phyloP scores from a whole-genome alignment of 2,888 invertebrate species.

The Epirrhoe tristata region DNA sequence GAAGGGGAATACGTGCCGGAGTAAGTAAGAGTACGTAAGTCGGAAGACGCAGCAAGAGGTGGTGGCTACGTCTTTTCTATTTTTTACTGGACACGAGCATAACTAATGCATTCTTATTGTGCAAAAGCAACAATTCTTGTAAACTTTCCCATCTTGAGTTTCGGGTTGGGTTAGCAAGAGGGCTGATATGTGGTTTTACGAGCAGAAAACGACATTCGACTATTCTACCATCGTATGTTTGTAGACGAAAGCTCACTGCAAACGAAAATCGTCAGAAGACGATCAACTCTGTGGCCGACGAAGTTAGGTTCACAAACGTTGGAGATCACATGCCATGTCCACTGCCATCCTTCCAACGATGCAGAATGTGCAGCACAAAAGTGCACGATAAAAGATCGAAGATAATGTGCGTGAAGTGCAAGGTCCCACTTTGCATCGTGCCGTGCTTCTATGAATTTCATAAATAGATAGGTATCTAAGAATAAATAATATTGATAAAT shows the following conservation, averaged over 20 bases:
- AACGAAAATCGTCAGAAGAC: too few relatives aligned
- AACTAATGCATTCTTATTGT: slow-evolving; percentile 43
- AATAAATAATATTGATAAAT: too few relatives aligned
- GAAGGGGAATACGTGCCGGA: too few relatives aligned
- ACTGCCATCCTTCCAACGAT: slow-evolving; percentile 36
- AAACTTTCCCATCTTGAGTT: too few relatives aligned
- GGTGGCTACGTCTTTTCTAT: too few relatives aligned
- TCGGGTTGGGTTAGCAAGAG: slow-evolving; percentile 40
- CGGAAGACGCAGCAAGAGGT: too few relatives aligned
- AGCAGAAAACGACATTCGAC: slow-evolving; percentile 38
- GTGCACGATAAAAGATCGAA: slow-evolving; percentile 25
- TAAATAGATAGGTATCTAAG: background rate
- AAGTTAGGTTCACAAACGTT: slow-evolving; percentile 36
- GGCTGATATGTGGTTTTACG: slow-evolving; percentile 42
- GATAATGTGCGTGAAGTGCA: slow-evolving; percentile 31
- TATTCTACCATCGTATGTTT: slow-evolving; percentile 20
- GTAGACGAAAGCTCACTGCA: slow-evolving; percentile 10
- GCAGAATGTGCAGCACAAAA: slow-evolving; percentile 40
- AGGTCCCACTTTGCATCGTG: slow-evolving; percentile 33
- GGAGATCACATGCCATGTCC: slow-evolving; percentile 40
- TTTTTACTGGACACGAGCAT: slow-evolving; percentile 22
- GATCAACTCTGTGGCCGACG: too few relatives aligned
- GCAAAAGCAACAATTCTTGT: too few relatives aligned
- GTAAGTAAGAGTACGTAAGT: too few relatives aligned
- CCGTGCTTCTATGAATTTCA: slow-evolving; percentile 26